Evolutionary conservation across 2,888 invertebrate species (phyloP), one percentile per base, ranked within the genome.

Genomic region (Keiferia lycopersicella): DNA sequence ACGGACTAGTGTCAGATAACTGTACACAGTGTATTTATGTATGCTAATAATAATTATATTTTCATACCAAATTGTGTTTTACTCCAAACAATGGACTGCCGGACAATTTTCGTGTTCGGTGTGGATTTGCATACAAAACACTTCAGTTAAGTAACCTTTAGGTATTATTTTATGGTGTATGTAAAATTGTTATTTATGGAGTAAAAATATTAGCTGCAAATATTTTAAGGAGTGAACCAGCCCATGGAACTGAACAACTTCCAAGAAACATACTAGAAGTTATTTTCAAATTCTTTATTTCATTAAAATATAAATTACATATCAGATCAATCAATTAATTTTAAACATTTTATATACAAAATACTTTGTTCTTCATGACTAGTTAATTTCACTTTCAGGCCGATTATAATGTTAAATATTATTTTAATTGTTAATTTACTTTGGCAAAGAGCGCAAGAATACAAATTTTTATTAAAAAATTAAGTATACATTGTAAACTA

Each of bases 321-420:
- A 81, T 74, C 76, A 76, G 75, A 76, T 84, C 72, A 75, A 79
- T 73, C 75, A 79, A 73, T 71, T 73, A 69, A 73, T 79, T 83
- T 53, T 80, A 71, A 81, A 81, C 77, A 78, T 85, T 87, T 88
- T 91, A 91, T 91, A 79, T 91, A 91, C 90, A 91, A 86, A 88
- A 87, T 84, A 88, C 70, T 79, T 84, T 76, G 73, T 74, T 86
- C 78, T 81, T 85, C 78, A 80, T 91, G 91, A 90, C 91, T 90
- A 90, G 87, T 77, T 74, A 75, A 67, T 69, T 75, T 80, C 76
- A 85, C 82, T 82, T 81, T 82, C 16, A 65, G 79, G 83, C 86
- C 87, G 83, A 86, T 83, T 71, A 18, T 10, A 61, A 71, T 67
- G 70, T 73, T 73, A 73, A 45, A 62, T 61, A 64, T 61, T 39